phyloP scores from a whole-genome alignment of 2,888 invertebrate species.

The Drosophila imparisetae region DNA sequence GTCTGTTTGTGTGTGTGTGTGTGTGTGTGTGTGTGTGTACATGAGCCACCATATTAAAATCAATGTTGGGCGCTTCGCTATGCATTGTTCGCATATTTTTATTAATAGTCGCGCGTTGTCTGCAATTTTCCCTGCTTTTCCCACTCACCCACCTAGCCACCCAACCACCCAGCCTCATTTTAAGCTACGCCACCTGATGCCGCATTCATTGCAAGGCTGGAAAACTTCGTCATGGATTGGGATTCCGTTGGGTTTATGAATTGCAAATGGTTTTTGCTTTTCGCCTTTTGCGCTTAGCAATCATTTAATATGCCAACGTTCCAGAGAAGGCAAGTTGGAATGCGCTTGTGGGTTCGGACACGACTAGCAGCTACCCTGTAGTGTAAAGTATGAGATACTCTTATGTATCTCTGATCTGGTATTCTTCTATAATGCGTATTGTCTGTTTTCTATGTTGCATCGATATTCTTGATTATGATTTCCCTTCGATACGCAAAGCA shows the following conservation, averaged over 20 bases:
- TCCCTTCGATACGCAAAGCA: not conserved
- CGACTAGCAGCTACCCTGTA: not conserved
- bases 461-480: not conserved
- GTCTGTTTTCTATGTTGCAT: not conserved
- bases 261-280: constrained; percentile 70
- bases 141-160: not conserved
- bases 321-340: constrained; percentile 40
- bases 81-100: constrained; percentile 73
- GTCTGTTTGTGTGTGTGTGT: constrained; percentile 5
- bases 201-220: constrained; percentile 54
- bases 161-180: not conserved
- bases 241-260: constrained; percentile 56
- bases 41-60: constrained; percentile 63
- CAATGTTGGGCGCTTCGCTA: constrained; percentile 59
- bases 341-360: not conserved
- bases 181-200: constrained; percentile 37
- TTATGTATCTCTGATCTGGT: not conserved
- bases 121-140: constrained; percentile 62
- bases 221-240: constrained; percentile 64
- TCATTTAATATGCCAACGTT: constrained; percentile 69
- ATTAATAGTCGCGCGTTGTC: constrained; percentile 72
- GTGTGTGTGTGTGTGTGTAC: constrained; percentile 22
- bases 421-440: not conserved
- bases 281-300: constrained; percentile 65
- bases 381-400: not conserved